phyloP scores from a whole-genome alignment of 2,797 vertebrate genomes.

The Botia kubotai region DNA sequence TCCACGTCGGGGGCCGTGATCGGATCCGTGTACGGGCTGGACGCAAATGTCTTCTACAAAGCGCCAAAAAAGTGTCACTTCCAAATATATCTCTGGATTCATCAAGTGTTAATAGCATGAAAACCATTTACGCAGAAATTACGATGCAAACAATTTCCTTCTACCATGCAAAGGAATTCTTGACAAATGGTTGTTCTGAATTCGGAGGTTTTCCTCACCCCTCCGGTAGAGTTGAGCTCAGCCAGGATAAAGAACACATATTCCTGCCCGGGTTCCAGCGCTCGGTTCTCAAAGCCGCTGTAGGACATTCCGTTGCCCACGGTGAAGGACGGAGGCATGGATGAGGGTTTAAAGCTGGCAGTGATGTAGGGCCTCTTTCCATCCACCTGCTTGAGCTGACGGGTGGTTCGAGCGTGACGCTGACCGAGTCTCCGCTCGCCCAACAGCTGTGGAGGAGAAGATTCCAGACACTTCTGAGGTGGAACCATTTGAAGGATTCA shows the following conservation, averaged over 20 bases:
- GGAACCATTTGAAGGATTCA: too few species aligned
- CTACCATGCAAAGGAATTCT: too few species aligned
- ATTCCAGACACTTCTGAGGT: too few species aligned
- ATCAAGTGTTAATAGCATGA: not conserved
- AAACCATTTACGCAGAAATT: not conserved
- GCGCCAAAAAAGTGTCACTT: not conserved
- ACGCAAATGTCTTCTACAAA: conserved; percentile 84
- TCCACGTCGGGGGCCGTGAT: conserved; percentile 86
- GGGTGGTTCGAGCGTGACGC: conserved; percentile 83
- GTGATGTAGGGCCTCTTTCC: conserved; percentile 89
- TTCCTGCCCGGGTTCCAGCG: conserved; percentile 88
- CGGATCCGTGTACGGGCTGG: conserved; percentile 92
- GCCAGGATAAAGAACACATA: conserved; percentile 94
- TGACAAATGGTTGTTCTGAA: too few species aligned
- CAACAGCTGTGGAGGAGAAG: conserved; percentile 78
- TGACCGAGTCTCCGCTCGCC: conserved; percentile 80
- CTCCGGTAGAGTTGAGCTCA: conserved; percentile 84
- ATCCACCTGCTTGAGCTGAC: conserved; percentile 88
- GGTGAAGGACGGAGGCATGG: conserved; percentile 85
- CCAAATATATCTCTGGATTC: not conserved
- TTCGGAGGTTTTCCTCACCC: conserved; percentile 76
- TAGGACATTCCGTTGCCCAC: conserved; percentile 89
- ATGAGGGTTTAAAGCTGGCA: conserved; percentile 82
- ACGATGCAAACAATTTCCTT: too few species aligned
- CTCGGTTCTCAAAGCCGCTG: conserved; percentile 90